These are phyloP conservation scores for Chaetops frenatus DNA, from an alignment of 2,113 vertebrate genomes.

Conservation along the genomic window DNA sequence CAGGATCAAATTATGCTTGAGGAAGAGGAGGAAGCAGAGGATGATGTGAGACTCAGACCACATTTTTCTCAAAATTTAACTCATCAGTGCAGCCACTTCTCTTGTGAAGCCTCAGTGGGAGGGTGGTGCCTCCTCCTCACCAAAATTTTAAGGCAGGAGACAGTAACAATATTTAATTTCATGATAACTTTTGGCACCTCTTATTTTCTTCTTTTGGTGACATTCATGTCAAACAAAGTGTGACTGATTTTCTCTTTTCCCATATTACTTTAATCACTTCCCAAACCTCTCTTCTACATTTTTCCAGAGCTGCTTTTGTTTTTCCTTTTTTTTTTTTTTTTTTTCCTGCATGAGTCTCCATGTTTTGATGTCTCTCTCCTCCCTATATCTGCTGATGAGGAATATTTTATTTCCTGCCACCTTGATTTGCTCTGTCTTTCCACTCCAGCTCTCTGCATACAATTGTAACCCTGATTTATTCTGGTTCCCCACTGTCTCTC, in stretches of 20 bases:
- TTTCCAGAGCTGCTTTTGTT: not conserved
- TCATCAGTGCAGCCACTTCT: not conserved
- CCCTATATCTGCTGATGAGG: not conserved
- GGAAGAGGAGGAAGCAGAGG: not conserved
- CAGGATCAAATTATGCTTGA: not conserved
- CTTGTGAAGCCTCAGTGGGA: not conserved
- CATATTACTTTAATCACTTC: not conserved
- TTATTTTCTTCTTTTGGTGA: not conserved
- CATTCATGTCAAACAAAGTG: not conserved
- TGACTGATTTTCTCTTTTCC: not conserved
- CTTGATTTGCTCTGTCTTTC: constrained; percentile 29
- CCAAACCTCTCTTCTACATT: not conserved
- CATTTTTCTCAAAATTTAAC: not conserved
- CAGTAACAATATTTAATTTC: not conserved
- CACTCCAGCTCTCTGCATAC: not conserved
- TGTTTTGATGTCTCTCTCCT: not conserved
- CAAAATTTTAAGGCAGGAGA: not conserved
- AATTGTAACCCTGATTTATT: constrained; percentile 7
- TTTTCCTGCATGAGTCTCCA: not conserved
- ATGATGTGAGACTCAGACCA: not conserved
- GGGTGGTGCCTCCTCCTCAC: not conserved
- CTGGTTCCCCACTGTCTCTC: not conserved
- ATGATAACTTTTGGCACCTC: not conserved
- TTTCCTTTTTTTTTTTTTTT: too few relatives aligned
- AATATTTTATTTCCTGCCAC: constrained; percentile 22